Evolutionary conservation across 2,113 vertebrate genomes (phyloP).

Genomic region (Tichodroma muraria): DNA sequence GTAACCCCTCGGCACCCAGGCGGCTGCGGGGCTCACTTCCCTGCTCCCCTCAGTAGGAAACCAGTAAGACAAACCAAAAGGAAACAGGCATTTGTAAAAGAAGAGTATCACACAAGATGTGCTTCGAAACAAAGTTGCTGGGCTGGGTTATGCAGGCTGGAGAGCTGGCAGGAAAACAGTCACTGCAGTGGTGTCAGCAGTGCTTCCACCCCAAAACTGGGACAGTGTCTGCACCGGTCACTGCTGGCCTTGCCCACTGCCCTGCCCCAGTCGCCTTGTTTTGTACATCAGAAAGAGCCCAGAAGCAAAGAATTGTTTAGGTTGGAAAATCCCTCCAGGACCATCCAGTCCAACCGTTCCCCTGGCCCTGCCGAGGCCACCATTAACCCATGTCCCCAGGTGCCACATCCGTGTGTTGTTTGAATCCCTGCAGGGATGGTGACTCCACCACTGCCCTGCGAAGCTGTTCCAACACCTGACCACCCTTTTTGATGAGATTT

Average conservation of each 20-base stretch:
- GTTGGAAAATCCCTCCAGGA: not conserved
- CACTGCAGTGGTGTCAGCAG: not conserved
- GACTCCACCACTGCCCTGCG: not conserved
- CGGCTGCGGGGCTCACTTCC: not conserved
- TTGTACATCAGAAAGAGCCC: not conserved
- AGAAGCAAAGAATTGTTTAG: not conserved
- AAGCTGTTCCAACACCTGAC: not conserved
- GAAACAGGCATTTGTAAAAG: not conserved
- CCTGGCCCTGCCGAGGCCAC: not conserved
- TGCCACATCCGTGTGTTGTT: not conserved
- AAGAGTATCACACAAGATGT: accelerated
- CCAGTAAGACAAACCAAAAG: not conserved
- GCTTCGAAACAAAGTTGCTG: not conserved
- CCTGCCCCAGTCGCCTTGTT: not conserved
- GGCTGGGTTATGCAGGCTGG: not conserved
- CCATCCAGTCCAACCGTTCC: not conserved
- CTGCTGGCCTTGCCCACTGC: not conserved
- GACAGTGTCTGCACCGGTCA: not conserved
- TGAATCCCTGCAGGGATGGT: not conserved
- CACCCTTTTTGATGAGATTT: not conserved
- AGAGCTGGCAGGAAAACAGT: not conserved
- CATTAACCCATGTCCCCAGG: not conserved
- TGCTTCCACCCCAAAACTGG: not conserved
- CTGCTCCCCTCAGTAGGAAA: not conserved
- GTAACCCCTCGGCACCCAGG: not conserved